Base-by-base conservation (phyloP, 2,797 vertebrate genomes). In the Sebastes taczanowskii region DNA sequence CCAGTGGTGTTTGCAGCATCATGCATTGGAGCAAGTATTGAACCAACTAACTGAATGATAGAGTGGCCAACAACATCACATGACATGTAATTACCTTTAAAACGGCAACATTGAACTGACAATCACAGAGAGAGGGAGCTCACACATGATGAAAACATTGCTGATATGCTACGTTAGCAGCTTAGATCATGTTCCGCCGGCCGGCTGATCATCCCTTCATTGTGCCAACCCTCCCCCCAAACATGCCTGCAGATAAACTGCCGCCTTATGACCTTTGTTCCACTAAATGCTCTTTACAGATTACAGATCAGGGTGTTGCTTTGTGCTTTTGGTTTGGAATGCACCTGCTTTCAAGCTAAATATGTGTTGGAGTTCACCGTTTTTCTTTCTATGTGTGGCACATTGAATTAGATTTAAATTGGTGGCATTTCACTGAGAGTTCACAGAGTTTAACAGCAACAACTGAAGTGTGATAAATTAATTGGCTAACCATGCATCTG, bases 261-360 rank as follows among this genome's bases (percentile, higher is more conserved):
- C 56, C 68, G 58, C 52, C 56, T 81, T 56, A 4, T 77, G 77
- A 86, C 76, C 74, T 83, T 80, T 87, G 56, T 68, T 78, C 68
- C 70, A 82, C 81, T 71, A 53, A 77, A 70, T 16, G 11, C 34
- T 80, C 46, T 49, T 77, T 65, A 61, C 56, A 83, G 56, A 84
- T 80, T 71, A 81, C 20, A 74, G 59, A 76, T 82, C 71, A 76
- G 66, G 58, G 14, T 23, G 64, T 52, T 61, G 30, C 35, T 62
- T 62, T 67, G n/a, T 71, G 60, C 8, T 56, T 83, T 75, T 1
- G 16, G 25, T 53, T 68, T 58, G 7, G 4, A 70, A 56, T 66
- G 64, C 68, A 64, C n/a, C 34, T 27, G 25, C 49, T 64, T 56
- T 29, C 10, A 13, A 42, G 25, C 13, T 66, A 62, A 69, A 74